These are phyloP conservation scores for Otocyon megalotis DNA, from an alignment of 2,113 vertebrate genomes.

Conservation along the genomic window DNA sequence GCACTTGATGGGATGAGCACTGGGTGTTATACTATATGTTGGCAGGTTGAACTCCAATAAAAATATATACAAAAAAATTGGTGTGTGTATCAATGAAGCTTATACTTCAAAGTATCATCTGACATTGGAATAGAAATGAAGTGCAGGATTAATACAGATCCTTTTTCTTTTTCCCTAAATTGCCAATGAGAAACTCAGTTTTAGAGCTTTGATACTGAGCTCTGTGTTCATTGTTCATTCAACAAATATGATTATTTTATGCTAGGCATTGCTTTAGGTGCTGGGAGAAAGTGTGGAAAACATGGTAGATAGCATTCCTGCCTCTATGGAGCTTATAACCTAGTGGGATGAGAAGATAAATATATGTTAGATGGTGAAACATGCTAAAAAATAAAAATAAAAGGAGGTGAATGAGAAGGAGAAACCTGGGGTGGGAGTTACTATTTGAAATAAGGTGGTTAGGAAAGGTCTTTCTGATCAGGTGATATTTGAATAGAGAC, in stretches of 20 bases:
- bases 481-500: background rate
- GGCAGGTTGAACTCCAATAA: no score
- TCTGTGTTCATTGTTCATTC: background rate
- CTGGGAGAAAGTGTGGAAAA: background rate
- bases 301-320: background rate
- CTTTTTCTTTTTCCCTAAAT: background rate
- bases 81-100: background rate
- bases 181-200: background rate
- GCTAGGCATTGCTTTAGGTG: background rate
- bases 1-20: no score
- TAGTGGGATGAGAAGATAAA: background rate
- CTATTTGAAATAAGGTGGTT: background rate
- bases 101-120: conserved; percentile 9
- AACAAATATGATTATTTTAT: background rate
- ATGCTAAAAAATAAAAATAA: background rate
- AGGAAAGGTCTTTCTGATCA: conserved; percentile 14
- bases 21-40: no score
- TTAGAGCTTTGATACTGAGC: background rate
- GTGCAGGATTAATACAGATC: background rate
- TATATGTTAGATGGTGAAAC: background rate
- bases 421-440: background rate
- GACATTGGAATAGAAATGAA: conserved; percentile 34
- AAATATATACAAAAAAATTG: no score
- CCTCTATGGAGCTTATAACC: background rate
- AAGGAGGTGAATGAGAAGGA: background rate